Evolutionary conservation across 2,888 invertebrate genomes (phyloP).

Genomic region (Brenthis daphne): DNA sequence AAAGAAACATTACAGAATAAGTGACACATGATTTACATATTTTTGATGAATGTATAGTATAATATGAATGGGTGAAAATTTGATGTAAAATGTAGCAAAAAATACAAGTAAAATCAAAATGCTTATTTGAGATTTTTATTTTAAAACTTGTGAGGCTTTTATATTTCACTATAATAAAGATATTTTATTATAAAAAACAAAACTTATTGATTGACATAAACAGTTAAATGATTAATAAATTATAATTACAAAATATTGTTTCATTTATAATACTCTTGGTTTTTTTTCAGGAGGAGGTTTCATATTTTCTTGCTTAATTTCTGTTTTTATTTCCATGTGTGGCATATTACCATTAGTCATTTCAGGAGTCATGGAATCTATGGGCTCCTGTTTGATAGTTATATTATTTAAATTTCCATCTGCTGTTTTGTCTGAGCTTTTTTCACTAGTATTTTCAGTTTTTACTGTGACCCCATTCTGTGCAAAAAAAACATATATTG

Average conservation of each 20-base stretch:
- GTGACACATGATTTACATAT: too few relatives aligned
- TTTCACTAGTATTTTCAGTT: slow-evolving; percentile 69
- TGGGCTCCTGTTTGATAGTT: slow-evolving; percentile 77
- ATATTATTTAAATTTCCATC: slow-evolving; percentile 68
- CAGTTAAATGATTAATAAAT: neutral
- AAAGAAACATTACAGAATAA: slow-evolving; percentile 2
- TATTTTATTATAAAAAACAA: neutral
- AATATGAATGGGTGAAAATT: too few relatives aligned
- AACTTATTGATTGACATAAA: neutral
- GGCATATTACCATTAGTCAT: slow-evolving; percentile 70
- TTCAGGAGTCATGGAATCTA: slow-evolving; percentile 70
- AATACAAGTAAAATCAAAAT: too few relatives aligned
- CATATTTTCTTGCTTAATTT: slow-evolving; percentile 88
- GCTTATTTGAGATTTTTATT: too few relatives aligned
- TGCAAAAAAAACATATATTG: neutral
- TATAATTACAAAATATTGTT: too few relatives aligned
- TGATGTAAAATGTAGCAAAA: too few relatives aligned
- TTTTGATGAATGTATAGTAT: too few relatives aligned
- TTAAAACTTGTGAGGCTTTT: too few relatives aligned
- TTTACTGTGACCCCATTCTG: slow-evolving; percentile 72
- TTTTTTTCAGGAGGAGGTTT: slow-evolving; percentile 95
- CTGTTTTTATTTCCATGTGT: slow-evolving; percentile 84
- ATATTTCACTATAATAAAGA: neutral
- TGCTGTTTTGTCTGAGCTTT: slow-evolving; percentile 59
- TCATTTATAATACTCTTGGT: slow-evolving; percentile 73